Evolutionary conservation across 2,888 invertebrate species (phyloP).

Genomic region (Euspilapteryx auroguttella): DNA sequence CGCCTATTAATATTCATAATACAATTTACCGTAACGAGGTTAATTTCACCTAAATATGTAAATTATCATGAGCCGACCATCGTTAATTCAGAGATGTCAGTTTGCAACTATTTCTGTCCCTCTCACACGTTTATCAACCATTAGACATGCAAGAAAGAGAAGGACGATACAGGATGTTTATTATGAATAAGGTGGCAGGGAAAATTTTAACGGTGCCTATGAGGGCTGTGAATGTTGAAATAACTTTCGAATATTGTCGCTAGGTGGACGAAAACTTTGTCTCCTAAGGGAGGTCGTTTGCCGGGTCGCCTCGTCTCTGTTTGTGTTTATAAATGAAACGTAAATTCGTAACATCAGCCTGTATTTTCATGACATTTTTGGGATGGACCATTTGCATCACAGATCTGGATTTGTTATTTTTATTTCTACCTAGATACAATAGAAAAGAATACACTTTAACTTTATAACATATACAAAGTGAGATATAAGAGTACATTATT

Average conservation of each 20-base stretch:
- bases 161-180: conserved; percentile 25
- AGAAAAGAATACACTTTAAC: too few relatives aligned
- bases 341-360: conserved; percentile 40
- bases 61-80: conserved; percentile 63
- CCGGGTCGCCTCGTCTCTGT: conserved; percentile 33
- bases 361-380: too few relatives aligned
- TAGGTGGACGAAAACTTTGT: conserved; percentile 57
- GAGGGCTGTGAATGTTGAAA: conserved; percentile 61
- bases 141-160: conserved; percentile 18
- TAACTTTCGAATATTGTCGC: conserved; percentile 64
- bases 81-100: conserved; percentile 56
- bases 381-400: too few relatives aligned
- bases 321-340: conserved; percentile 53
- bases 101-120: conserved; percentile 41
- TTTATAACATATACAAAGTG: too few relatives aligned
- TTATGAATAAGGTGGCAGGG: conserved; percentile 58
- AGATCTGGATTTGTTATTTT: too few relatives aligned
- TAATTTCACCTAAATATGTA: conserved; percentile 64
- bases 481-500: too few relatives aligned
- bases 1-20: conserved; percentile 59
- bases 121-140: conserved; percentile 12
- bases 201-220: conserved; percentile 62
- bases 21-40: conserved; percentile 58
- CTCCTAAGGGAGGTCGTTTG: conserved; percentile 51
- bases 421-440: too few relatives aligned